Evolutionary conservation across 1,140 invertebrate species (phyloP), one percentile per base, ranked within the genome.

Genomic region (Hesperophylax magnus): DNA sequence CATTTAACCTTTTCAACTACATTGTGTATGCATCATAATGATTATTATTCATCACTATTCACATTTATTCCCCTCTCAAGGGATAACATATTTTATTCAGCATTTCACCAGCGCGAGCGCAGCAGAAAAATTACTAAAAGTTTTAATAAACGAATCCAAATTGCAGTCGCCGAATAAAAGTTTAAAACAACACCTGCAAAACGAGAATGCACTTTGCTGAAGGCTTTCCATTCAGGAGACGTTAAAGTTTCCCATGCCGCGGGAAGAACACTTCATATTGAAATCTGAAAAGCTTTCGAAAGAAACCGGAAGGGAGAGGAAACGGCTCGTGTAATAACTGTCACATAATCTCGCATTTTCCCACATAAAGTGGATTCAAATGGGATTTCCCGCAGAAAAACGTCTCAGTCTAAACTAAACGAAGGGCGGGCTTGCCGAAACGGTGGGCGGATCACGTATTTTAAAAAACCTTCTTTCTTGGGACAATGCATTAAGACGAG

Each of bases 321-420:
- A 54, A 31, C 65, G 78, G 63, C 65, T 53, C 65, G 56, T 58
- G 72, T 75, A 80, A 81, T 81, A 81, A 81, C 79, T 81, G 79
- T 81, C 79, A 81, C 61, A 81, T 77, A 81, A 81, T 81, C 79
- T 81, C 63, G 79, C 79, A 81, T 67, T 81, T 81, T 81, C 74
- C 39, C 79, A 76, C 79, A 77, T 77, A 81, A 81, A 81, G 74
- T 81, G 79, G 79, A 77, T 81, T 81, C 79, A 77, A 81, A 81
- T 81, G 69, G 79, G 53, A 81, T 75, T 74, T 81, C 79, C 60
- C 34, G 5, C 52, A 75, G 71, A 58, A 75, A 75, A 71, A 71
- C 67, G 67, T 71, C 67, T 53, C 47, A 52, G n/a, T 71, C 56
- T 24, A 75, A 56, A 27, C 56, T 24, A 75, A 56, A 27, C 71